Evolutionary conservation across 2,797 vertebrate genomes (phyloP).

Genomic region (Takifugu ocellatus): DNA sequence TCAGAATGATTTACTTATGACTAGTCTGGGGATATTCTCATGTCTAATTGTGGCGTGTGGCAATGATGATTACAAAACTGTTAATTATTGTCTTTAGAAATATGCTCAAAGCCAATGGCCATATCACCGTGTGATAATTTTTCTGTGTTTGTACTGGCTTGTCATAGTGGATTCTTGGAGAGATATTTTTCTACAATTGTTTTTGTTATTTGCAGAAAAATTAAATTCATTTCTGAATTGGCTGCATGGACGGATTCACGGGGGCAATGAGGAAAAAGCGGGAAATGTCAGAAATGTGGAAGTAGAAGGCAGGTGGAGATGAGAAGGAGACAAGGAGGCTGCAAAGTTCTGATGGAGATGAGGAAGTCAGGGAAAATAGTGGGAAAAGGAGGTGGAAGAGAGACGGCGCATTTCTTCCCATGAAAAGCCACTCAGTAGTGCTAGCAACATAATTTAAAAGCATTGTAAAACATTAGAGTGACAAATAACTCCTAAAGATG

Average conservation of each 20-base stretch:
- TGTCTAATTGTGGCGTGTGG: constrained; percentile 74
- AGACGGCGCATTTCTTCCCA: constrained; percentile 55
- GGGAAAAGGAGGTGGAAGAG: constrained; percentile 27
- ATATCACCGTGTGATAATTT: constrained; percentile 75
- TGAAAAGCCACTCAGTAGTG: constrained; percentile 65
- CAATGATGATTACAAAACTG: constrained; percentile 69
- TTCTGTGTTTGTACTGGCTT: constrained; percentile 65
- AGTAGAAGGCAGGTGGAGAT: constrained; percentile 15
- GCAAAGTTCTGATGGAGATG: constrained; percentile 41
- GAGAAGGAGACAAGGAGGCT: constrained; percentile 25
- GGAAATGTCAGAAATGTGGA: constrained; percentile 4
- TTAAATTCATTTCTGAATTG: constrained; percentile 47
- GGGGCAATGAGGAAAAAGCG: constrained; percentile 15
- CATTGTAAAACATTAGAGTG: constrained; percentile 59
- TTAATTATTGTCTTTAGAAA: constrained; percentile 68
- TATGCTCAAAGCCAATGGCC: constrained; percentile 72
- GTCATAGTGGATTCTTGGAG: constrained; percentile 71
- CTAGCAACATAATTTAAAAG: constrained; percentile 65
- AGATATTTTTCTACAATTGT: constrained; percentile 75
- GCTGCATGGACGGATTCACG: constrained; percentile 21
- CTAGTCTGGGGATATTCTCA: constrained; percentile 73
- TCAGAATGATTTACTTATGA: constrained; percentile 74
- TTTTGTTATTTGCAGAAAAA: constrained; percentile 56
- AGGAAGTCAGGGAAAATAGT: constrained; percentile 47
- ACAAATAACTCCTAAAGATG: constrained; percentile 59